Percentiles rank a stretch among this genome's conserved stretches.
Conservation (phyloP, 2,113 vertebrate genomes). For the Leptodactylus fuscus region DNA sequence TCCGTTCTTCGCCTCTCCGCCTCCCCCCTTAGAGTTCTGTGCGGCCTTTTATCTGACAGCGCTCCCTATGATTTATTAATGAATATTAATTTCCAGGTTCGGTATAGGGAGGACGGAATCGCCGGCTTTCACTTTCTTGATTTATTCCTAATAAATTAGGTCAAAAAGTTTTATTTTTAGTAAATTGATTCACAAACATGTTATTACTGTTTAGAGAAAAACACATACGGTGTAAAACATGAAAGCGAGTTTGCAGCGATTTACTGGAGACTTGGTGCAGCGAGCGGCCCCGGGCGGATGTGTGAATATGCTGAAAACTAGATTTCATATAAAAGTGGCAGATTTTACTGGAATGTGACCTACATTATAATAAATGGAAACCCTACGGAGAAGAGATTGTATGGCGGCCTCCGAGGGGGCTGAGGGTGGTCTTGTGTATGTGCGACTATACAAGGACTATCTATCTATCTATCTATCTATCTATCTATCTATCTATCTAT, state of each 20-base stretch:
- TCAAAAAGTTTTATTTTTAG: conserved; percentile 12
- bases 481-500: too few species aligned
- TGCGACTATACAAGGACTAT: too few species aligned
- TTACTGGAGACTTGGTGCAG: neutral
- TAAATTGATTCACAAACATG: neutral
- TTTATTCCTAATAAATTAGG: neutral
- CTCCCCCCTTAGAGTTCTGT: neutral
- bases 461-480: too few species aligned
- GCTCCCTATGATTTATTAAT: neutral
- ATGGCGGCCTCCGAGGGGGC: too few species aligned
- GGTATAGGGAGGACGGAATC: neutral
- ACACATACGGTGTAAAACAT: neutral
- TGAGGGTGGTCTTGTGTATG: too few species aligned
- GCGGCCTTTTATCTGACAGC: conserved; percentile 4
- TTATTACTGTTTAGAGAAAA: neutral
- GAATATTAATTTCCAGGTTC: conserved; percentile 14
- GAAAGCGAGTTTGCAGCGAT: neutral
- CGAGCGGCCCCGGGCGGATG: neutral
- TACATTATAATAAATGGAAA: neutral
- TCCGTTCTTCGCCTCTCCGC: too few species aligned
- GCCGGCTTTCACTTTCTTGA: neutral
- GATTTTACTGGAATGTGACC: neutral
- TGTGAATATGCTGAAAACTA: neutral
- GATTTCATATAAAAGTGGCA: neutral
- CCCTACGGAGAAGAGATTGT: neutral